These are phyloP conservation scores for Drosophila melanica DNA, from an alignment of 1,140 invertebrate species.

Conservation along the genomic window DNA sequence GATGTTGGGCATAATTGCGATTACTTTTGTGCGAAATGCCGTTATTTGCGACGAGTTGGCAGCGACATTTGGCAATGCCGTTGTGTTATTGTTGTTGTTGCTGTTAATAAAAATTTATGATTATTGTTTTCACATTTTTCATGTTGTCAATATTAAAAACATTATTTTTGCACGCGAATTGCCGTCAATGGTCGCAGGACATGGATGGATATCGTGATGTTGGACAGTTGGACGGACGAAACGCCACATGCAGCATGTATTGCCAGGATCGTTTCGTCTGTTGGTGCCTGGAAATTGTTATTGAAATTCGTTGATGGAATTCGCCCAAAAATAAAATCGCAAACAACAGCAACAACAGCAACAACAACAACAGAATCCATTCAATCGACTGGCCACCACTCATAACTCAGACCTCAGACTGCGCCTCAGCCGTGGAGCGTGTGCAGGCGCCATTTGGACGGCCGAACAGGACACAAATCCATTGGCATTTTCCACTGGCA, in stretches of 20 bases:
- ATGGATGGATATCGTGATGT: constrained; percentile 51
- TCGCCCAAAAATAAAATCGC: constrained; percentile 27
- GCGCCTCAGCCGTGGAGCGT: neutral
- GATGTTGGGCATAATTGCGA: constrained; percentile 37
- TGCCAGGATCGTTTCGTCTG: constrained; percentile 22
- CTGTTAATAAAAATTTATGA: constrained; percentile 82
- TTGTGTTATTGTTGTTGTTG: constrained; percentile 16
- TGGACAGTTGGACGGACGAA: constrained; percentile 4
- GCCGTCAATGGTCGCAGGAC: constrained; percentile 58
- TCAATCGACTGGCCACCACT: constrained; percentile 65
- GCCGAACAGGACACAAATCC: constrained; percentile 68
- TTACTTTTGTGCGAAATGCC: constrained; percentile 32
- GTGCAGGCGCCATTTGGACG: constrained; percentile 48
- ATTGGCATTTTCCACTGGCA: constrained; percentile 53
- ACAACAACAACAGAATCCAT: constrained; percentile 54
- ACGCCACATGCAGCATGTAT: no score
- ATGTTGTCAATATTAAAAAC: constrained; percentile 83
- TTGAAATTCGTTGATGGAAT: constrained; percentile 81
- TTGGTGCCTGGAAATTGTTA: constrained; percentile 52
- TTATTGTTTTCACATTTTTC: constrained; percentile 84
- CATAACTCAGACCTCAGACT: constrained; percentile 61
- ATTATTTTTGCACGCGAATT: constrained; percentile 81
- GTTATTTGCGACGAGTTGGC: constrained; percentile 12
- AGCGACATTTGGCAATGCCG: constrained; percentile 39
- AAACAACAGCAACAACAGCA: constrained; percentile 12